Percentiles rank a stretch among this genome's conserved stretches.
Evolutionary conservation across 1,140 invertebrate genomes (phyloP).

Genomic region (Drosophila watanabei): DNA sequence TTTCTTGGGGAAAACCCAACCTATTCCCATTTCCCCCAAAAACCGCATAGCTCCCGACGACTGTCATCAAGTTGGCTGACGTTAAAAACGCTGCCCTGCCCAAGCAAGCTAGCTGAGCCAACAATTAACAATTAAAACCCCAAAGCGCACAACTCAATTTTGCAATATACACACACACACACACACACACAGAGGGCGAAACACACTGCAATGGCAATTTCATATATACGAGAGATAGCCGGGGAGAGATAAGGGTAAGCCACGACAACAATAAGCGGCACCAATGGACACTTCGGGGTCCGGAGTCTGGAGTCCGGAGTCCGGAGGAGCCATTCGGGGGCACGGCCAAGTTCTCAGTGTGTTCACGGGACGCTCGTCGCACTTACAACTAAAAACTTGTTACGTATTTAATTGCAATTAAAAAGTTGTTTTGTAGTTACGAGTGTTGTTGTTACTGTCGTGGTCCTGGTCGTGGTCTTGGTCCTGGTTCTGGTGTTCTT

Average conservation of each 20-base stretch:
- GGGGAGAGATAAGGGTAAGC: conserved; percentile 61
- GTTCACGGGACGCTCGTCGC: conserved; percentile 45
- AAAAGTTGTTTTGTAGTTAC: conserved; percentile 83
- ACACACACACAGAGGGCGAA: conserved; percentile 21
- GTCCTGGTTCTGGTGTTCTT: conserved; percentile 16
- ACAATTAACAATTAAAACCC: conserved; percentile 84
- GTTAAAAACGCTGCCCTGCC: conserved; percentile 54
- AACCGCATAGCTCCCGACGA: conserved; percentile 26
- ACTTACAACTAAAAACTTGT: conserved; percentile 84
- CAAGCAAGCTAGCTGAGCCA: conserved; percentile 39
- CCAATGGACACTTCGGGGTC: conserved; percentile 54
- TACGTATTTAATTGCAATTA: conserved; percentile 85
- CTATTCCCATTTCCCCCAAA: conserved; percentile 4
- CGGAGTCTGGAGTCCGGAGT: conserved; percentile 36
- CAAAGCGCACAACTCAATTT: conserved; percentile 82
- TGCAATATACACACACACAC: conserved; percentile 45
- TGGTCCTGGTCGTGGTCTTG: conserved; percentile 14
- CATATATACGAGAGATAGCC: conserved; percentile 66
- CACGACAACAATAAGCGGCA: conserved; percentile 52
- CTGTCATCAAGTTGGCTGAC: conserved; percentile 57
- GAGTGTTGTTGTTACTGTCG: conserved; percentile 62
- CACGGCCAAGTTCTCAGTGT: conserved; percentile 60
- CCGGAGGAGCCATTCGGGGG: conserved; percentile 35
- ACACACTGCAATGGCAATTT: conserved; percentile 64
- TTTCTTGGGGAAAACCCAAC: conserved; percentile 22